Base-by-base conservation (phyloP, 2,797 vertebrate genomes). In the Myiotriccus ornatus region DNA sequence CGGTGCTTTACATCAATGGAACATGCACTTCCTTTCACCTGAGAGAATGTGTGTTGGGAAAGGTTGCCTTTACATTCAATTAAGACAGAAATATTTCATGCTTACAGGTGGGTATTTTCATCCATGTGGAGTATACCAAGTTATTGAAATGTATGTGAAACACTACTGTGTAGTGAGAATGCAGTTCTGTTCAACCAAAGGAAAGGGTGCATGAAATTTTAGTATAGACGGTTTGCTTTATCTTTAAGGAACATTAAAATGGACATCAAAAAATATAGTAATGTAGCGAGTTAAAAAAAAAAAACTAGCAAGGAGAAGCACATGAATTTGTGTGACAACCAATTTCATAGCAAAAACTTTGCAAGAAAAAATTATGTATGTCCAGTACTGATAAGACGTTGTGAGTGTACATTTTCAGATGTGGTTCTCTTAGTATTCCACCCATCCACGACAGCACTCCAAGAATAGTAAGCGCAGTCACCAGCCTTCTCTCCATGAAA, bases 231-330 rank as follows among this genome's bases (percentile, higher is more conserved):
- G 87, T 95, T 95, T 90, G 97, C 96, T 97, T 97, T 98, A 98
- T 98, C 98, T 98, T 97, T 97, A 97, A 97, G 96, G 95, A 98
- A 98, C 97, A 98, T 98, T 97, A 97, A 98, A 97, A 97, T 96
- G 95, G 96, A 97, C 97, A 97, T 98, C 97, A 97, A 98, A 98
- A 96, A 96, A 91, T 94, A 89, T n/a, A 97, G 96, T 95, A 96
- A 97, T 93, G 96, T 95, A 96, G 95, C 1, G 84, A 78, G 83
- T 89, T 96, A 93, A 95, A 92, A 77, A 87, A 96, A 84, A 91
- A 22, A 22, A 21, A 25, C 15, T 0, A 82, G 94, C 70, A 97
- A 96, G 94, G 96, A 95, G 91, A 96, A 95, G 84, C 81, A 93
- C 60, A 89, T 19, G 94, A 97, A 97, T 98, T 97, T 97, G 94